Evolutionary conservation across 92 coral and sea anemone genomes (phyloP).

Genomic region (Actinostola sp.): DNA sequence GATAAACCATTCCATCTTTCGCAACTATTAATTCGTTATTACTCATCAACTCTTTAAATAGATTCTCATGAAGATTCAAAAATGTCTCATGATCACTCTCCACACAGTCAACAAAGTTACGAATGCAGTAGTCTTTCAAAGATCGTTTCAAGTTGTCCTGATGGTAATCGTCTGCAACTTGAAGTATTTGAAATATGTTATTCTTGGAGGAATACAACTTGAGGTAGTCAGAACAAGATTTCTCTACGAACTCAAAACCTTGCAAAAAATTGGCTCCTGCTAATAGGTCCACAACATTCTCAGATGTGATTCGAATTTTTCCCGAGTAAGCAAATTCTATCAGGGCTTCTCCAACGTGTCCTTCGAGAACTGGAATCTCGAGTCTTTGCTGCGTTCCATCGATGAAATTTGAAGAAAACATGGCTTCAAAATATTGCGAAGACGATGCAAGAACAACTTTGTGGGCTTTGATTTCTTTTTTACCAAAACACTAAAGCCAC

Average conservation of each 20-base stretch:
- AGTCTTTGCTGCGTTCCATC: constrained; percentile 70
- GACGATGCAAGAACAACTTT: constrained; percentile 73
- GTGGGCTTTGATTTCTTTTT: constrained; percentile 73
- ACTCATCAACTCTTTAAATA: constrained; percentile 55
- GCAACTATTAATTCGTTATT: constrained; percentile 62
- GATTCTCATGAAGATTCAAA: constrained; percentile 42
- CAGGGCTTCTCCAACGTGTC: constrained; percentile 53
- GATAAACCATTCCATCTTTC: constrained; percentile 58
- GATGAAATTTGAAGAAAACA: constrained; percentile 64
- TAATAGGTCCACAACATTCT: constrained; percentile 73
- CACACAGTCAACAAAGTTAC: constrained; percentile 59
- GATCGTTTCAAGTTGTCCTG: constrained; percentile 41
- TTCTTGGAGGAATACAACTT: constrained; percentile 41
- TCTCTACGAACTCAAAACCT: constrained; percentile 66
- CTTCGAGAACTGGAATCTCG: constrained; percentile 62
- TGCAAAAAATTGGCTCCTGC: constrained; percentile 77
- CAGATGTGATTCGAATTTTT: constrained; percentile 52
- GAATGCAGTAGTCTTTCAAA: constrained; percentile 40
- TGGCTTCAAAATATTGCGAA: constrained; percentile 80
- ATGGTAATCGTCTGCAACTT: constrained; percentile 63
- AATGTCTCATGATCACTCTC: constrained; percentile 55
- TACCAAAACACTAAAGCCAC: constrained; percentile 58
- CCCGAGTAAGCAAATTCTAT: constrained; percentile 88
- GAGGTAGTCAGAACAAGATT: constrained; percentile 69
- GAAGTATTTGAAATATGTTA: constrained; percentile 58